These are phyloP conservation scores for Lithosia quadra DNA, from an alignment of 2,888 invertebrate species.

Conservation along the genomic window DNA sequence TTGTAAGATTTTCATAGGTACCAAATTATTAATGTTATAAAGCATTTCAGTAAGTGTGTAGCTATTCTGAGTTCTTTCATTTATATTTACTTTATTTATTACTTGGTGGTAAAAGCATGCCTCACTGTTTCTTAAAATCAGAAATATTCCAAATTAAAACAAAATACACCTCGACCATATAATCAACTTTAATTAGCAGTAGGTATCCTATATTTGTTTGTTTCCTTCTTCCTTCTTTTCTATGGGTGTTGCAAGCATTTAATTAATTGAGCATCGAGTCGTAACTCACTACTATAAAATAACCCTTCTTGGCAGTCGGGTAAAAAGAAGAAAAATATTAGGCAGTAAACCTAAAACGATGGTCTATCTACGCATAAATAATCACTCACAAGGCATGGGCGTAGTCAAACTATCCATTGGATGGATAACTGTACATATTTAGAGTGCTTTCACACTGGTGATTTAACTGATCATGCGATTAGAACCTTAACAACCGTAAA, in stretches of 20 bases:
- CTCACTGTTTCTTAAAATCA: too few relatives aligned
- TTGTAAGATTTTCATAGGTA: too few relatives aligned
- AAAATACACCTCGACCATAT: too few relatives aligned
- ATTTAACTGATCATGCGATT: constrained; percentile 13
- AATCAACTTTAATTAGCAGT: too few relatives aligned
- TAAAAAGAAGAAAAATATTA: not conserved
- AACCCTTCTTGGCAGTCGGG: too few relatives aligned
- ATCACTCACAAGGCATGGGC: constrained; percentile 44
- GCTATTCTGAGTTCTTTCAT: too few relatives aligned
- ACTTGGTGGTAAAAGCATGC: too few relatives aligned
- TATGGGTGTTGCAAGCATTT: not conserved
- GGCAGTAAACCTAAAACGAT: constrained; percentile 13
- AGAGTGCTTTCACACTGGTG: constrained; percentile 25
- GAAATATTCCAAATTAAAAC: too few relatives aligned
- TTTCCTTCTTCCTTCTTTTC: not conserved
- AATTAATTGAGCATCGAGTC: not conserved
- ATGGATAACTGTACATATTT: constrained; percentile 59
- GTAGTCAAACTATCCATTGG: constrained; percentile 61
- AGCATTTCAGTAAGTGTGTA: not conserved
- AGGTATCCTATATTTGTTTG: not conserved
- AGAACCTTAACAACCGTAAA: constrained; percentile 7
- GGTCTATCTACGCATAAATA: constrained; percentile 23
- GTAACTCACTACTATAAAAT: too few relatives aligned
- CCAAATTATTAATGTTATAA: too few relatives aligned
- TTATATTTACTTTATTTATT: too few relatives aligned